Percentiles rank a stretch among this genome's conserved stretches.
Conservation (phyloP, 2,888 invertebrate species). For the Drosophila monieri region DNA sequence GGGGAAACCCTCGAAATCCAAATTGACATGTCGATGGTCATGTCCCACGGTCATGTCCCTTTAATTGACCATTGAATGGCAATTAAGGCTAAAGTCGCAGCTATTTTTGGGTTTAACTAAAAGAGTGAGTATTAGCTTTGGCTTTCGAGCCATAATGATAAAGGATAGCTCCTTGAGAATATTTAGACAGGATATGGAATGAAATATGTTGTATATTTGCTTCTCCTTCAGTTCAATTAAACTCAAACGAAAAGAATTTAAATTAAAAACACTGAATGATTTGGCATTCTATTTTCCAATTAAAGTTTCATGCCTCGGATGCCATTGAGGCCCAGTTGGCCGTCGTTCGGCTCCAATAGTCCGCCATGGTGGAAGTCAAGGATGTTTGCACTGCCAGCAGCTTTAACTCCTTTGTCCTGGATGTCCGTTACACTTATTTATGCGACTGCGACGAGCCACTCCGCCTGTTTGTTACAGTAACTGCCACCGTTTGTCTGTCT, state of each 20-base stretch:
- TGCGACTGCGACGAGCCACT: slow-evolving; percentile 38
- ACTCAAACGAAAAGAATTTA: slow-evolving; percentile 20
- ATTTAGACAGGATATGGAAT: neutral
- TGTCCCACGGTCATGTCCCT: slow-evolving; percentile 38
- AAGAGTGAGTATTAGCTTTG: slow-evolving; percentile 4
- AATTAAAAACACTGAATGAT: slow-evolving; percentile 24
- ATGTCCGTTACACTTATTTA: slow-evolving; percentile 62
- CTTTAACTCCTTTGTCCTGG: slow-evolving; percentile 35
- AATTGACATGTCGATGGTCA: slow-evolving; percentile 61
- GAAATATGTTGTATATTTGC: too few species aligned
- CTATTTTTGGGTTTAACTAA: slow-evolving; percentile 9
- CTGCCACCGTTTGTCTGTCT: slow-evolving; percentile 41
- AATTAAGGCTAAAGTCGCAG: slow-evolving; percentile 53
- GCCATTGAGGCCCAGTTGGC: slow-evolving; percentile 36
- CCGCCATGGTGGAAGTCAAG: slow-evolving; percentile 50
- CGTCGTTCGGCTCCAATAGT: slow-evolving; percentile 23
- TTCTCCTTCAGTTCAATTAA: neutral
- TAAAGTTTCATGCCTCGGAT: slow-evolving; percentile 54
- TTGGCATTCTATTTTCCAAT: slow-evolving; percentile 44
- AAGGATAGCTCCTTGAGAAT: neutral
- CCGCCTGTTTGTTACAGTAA: slow-evolving; percentile 15
- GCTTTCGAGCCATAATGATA: neutral
- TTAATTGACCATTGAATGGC: slow-evolving; percentile 60
- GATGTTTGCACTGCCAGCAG: slow-evolving; percentile 46
- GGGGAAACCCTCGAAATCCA: slow-evolving; percentile 25